phyloP scores from a whole-genome alignment of 1,140 invertebrate species.

The Babylonia areolata region DNA sequence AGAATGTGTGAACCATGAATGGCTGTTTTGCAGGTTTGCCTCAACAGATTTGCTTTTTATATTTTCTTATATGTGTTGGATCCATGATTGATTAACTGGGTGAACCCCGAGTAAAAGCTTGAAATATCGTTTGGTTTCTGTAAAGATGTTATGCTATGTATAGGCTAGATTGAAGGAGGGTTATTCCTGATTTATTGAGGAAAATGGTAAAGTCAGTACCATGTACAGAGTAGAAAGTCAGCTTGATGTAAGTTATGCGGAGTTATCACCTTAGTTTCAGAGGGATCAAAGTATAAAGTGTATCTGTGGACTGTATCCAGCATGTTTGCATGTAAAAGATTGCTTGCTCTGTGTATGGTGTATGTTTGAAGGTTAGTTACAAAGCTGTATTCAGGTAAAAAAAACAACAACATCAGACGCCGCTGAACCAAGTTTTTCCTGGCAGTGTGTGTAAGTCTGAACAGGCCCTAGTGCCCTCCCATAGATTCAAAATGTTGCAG shows the following conservation, averaged over 20 bases:
- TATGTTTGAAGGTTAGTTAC: neutral
- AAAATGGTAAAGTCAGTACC: neutral
- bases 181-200: neutral
- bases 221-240: neutral
- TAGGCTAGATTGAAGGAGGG: neutral
- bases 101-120: neutral
- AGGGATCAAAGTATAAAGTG: neutral
- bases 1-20: neutral
- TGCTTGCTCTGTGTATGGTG: no score
- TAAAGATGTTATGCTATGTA: neutral
- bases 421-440: no score
- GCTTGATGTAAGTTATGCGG: neutral
- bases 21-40: neutral
- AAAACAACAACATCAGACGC: neutral
- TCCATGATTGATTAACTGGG: neutral
- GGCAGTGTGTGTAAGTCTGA: neutral
- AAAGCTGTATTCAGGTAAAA: neutral
- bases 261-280: neutral
- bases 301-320: neutral
- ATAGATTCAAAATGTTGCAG: neutral
- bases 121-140: neutral
- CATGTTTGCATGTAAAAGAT: no score
- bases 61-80: neutral
- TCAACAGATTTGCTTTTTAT: neutral
- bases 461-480: neutral